Conservation (phyloP, 2,888 invertebrate species). For the Holacanthella duospinosa region DNA sequence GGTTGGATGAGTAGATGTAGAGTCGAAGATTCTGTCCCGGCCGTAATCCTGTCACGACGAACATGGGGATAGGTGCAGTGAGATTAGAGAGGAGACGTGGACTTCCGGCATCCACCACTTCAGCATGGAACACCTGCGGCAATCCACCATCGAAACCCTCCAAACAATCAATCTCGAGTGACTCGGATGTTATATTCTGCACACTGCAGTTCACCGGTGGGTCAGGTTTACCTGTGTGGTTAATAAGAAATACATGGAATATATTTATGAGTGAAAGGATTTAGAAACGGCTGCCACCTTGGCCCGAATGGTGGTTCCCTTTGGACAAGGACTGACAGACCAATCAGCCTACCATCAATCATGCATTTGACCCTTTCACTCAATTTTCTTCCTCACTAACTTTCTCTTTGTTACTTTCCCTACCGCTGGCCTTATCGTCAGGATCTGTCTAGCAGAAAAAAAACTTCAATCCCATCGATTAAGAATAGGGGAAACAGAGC, state of each 20-base stretch:
- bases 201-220: slow-evolving; percentile 66
- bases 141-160: slow-evolving; percentile 58
- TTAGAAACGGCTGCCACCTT: no score
- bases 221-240: slow-evolving; percentile 57
- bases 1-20: slow-evolving; percentile 69
- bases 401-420: neutral
- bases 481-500: neutral
- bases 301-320: no score
- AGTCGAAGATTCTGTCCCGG: slow-evolving; percentile 68
- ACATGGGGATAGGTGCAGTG: slow-evolving; percentile 59
- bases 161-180: slow-evolving; percentile 60
- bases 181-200: slow-evolving; percentile 65
- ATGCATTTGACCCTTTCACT: slow-evolving; percentile 5
- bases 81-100: slow-evolving; percentile 56
- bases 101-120: slow-evolving; percentile 59
- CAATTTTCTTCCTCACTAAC: neutral
- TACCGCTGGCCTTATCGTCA: neutral
- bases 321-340: neutral
- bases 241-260: neutral
- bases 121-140: slow-evolving; percentile 59
- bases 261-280: neutral
- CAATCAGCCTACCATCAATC: slow-evolving; percentile 10
- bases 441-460: neutral
- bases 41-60: slow-evolving; percentile 65
- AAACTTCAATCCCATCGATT: neutral